Conservation (phyloP, 2,888 invertebrate genomes). For the Sminthurinus aureus region DNA sequence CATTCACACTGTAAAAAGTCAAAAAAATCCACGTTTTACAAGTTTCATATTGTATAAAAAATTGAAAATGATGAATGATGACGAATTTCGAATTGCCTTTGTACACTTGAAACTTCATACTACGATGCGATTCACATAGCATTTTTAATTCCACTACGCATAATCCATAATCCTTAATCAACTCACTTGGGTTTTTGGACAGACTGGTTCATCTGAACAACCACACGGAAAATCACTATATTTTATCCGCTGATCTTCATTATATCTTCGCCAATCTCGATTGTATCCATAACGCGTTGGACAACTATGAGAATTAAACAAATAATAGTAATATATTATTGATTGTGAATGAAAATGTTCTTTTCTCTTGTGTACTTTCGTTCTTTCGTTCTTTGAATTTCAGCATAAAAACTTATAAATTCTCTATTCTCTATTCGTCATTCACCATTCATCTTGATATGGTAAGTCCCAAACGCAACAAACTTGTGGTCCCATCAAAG, state of each 20-base stretch:
- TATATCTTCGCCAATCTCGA: slow-evolving; percentile 57
- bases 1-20: too few species aligned
- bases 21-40: too few species aligned
- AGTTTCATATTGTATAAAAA: too few species aligned
- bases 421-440: background rate
- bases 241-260: slow-evolving; percentile 49
- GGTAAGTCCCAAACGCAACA: slow-evolving; percentile 56
- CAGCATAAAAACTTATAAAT: slow-evolving; percentile 2
- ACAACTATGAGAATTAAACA: slow-evolving; percentile 38
- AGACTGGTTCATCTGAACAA: slow-evolving; percentile 48
- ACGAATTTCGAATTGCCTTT: too few species aligned
- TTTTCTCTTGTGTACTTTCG: too few species aligned
- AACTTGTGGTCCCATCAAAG: slow-evolving; percentile 49
- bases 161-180: too few species aligned
- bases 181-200: too few species aligned
- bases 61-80: too few species aligned
- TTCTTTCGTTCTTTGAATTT: background rate
- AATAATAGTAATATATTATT: background rate
- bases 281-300: slow-evolving; percentile 50
- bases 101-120: too few species aligned
- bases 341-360: too few species aligned
- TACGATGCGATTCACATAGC: too few species aligned
- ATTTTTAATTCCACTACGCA: too few species aligned
- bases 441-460: slow-evolving; percentile 51
- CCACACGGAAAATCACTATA: slow-evolving; percentile 50